A percentile compares a stretch with the other conserved stretches of the same genome.
These are phyloP conservation scores for Cataglyphis hispanica DNA, from an alignment of 1,140 invertebrate genomes.

Conservation along the genomic window DNA sequence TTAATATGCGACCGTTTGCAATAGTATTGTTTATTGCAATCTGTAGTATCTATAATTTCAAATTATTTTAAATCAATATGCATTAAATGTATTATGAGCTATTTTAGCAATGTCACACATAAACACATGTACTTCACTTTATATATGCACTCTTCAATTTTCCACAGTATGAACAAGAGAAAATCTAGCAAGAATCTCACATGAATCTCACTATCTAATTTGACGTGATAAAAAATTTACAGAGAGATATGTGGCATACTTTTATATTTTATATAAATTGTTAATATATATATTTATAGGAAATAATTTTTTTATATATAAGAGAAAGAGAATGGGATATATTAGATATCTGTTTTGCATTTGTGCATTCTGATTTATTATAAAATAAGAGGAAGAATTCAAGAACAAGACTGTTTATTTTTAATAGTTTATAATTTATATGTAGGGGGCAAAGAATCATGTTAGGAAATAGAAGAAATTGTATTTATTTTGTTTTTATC, in stretches of 20 bases:
- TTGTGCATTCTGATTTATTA: slow-evolving; percentile 47
- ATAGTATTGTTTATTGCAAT: slow-evolving; percentile 21
- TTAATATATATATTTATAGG: background rate
- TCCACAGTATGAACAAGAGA: background rate
- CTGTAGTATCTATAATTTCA: background rate
- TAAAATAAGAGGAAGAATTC: slow-evolving; percentile 39
- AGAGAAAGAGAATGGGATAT: background rate
- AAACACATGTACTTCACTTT: slow-evolving; percentile 13
- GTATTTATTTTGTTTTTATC: too few relatives aligned
- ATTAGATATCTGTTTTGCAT: background rate
- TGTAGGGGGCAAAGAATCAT: background rate
- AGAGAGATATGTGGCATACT: slow-evolving; percentile 7
- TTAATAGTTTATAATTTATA: slow-evolving; percentile 57
- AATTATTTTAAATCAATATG: background rate
- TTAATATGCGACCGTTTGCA: background rate
- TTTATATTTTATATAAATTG: background rate
- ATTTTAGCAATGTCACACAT: background rate
- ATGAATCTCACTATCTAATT: background rate
- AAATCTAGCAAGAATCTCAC: background rate
- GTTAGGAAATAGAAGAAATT: too few relatives aligned
- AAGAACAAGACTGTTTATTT: slow-evolving; percentile 51
- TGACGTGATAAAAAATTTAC: background rate
- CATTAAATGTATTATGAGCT: slow-evolving; percentile 19
- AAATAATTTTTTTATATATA: slow-evolving; percentile 6
- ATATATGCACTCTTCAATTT: slow-evolving; percentile 29